Base-by-base conservation (phyloP, 2,888 invertebrate genomes). In the Selenia dentaria region DNA sequence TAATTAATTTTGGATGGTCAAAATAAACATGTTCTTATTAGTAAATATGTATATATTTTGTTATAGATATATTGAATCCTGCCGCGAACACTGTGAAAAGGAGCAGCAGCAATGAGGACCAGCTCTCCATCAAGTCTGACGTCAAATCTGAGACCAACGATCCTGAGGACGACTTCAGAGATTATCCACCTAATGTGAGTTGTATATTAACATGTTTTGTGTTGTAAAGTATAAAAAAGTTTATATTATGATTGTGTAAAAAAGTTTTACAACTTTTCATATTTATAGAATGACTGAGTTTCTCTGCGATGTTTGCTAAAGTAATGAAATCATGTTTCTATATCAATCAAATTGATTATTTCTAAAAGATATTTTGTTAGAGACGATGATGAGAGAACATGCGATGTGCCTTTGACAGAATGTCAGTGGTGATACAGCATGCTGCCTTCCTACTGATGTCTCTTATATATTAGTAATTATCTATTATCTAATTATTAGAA, bases 111-210 rank as follows among this genome's bases (percentile, higher is more conserved):
- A 75, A 76, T 5, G 83, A 83, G 22, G 84, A 79, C 44, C 54
- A 57, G 29, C 16, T 45, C 1, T 55, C 55, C 2, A 44, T 39
- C 34, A 40, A 67, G 28, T 54, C 62, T 35, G 54, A 60, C 1
- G 62, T 74, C 12, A 83, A 83, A 51, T 57, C 61, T 0, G 85
- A 85, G 9, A 39, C 58, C 0, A 57, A 56, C 1, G 75, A 83
- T 0, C 41, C 73, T 0, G 84, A 85, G 1, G 80, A 82, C 6
- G 87, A 87, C 34, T 75, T 67, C 38, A 67, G 79, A 47, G 86
- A 88, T 16, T 74, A 84, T 47, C 84, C 85, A 24, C 64, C 83
- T 4, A 86, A 87, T 60, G 88, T 87, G 27, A 83, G 82, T 74
- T 1, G 0, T 18, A 1, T 10, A 26, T n/a, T n/a, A n/a, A n/a